Percentiles rank a stretch among this genome's conserved stretches.
phyloP scores from a whole-genome alignment of 2,113 vertebrate species.

The Plestiodon gilberti region DNA sequence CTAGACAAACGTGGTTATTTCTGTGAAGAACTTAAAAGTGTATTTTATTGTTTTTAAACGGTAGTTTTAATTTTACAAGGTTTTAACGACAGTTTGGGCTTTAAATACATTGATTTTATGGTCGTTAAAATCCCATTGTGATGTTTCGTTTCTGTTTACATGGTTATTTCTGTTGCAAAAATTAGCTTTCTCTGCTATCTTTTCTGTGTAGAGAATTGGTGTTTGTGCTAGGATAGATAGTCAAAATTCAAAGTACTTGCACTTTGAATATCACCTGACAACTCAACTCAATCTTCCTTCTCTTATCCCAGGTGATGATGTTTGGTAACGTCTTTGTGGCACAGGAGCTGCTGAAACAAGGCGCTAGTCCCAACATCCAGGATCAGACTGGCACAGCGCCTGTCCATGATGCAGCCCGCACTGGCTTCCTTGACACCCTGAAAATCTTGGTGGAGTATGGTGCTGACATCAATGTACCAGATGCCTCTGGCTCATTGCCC shows the following conservation, averaged over 20 bases:
- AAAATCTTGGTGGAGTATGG: slow-evolving; percentile 83
- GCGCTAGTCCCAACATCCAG: slow-evolving; percentile 87
- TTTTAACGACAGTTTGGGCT: no score
- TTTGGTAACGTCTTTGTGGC: slow-evolving; percentile 85
- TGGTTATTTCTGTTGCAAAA: background rate
- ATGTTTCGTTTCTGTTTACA: background rate
- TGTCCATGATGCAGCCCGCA: slow-evolving; percentile 86
- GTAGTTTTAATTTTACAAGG: no score
- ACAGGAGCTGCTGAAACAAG: slow-evolving; percentile 84
- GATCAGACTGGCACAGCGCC: slow-evolving; percentile 82
- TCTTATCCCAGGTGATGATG: slow-evolving; percentile 87
- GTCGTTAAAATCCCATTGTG: no score
- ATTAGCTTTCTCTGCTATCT: background rate
- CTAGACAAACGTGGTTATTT: no score
- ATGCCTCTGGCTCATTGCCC: slow-evolving; percentile 81
- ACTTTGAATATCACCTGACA: no score
- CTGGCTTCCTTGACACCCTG: slow-evolving; percentile 88
- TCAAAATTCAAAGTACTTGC: background rate
- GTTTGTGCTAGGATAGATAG: no score
- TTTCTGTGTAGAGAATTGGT: background rate
- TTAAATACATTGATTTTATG: no score
- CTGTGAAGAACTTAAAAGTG: no score
- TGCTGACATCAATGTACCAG: slow-evolving; percentile 81
- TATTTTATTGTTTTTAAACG: no score
- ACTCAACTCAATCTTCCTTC: background rate